phyloP scores from a whole-genome alignment of 2,797 vertebrate genomes.

The Calcarius lapponicus region DNA sequence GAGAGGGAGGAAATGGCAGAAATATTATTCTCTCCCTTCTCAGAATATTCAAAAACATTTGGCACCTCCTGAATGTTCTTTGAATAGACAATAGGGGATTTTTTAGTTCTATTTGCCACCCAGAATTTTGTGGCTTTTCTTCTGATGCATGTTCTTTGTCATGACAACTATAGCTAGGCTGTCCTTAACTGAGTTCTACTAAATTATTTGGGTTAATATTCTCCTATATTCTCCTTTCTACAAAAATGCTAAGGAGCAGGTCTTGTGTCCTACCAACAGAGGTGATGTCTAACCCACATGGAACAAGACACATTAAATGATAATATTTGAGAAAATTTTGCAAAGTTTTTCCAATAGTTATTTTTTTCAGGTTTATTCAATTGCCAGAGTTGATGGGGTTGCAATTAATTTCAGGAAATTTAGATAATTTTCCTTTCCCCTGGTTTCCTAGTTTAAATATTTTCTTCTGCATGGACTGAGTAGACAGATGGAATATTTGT shows the following conservation, averaged over 20 bases:
- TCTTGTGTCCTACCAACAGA: neutral
- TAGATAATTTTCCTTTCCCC: neutral
- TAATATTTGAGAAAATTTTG: neutral
- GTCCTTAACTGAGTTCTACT: neutral
- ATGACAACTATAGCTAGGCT: neutral
- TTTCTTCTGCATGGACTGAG: neutral
- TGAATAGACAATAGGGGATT: fast-evolving
- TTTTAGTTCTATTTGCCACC: neutral
- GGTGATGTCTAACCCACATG: fast-evolving
- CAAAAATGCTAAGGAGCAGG: neutral
- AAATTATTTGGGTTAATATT: neutral
- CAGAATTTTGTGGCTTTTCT: neutral
- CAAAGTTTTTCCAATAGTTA: neutral
- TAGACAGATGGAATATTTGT: neutral
- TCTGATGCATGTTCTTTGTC: neutral
- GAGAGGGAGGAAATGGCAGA: neutral
- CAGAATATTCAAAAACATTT: neutral
- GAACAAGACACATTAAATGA: neutral
- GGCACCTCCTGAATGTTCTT: neutral
- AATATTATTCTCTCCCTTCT: neutral
- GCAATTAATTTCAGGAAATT: neutral
- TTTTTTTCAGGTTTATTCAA: neutral
- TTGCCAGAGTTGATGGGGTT: neutral
- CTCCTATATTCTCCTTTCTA: neutral
- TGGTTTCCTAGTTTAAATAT: neutral